Evolutionary conservation across 1,140 invertebrate genomes (phyloP).

Genomic region (Pararge aegeria): DNA sequence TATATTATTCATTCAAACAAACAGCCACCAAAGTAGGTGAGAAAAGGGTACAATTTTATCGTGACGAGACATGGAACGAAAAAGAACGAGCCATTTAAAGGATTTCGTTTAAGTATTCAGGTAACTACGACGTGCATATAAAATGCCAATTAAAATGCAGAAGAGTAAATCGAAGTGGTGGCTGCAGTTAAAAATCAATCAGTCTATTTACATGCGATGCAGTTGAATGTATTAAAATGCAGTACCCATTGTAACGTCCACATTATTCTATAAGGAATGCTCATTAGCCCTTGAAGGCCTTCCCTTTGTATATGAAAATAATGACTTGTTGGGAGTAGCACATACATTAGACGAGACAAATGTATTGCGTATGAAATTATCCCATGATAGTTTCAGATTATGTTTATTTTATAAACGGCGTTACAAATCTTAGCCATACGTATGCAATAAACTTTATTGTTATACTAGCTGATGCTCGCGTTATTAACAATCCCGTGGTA

Average conservation of each 20-base stretch:
- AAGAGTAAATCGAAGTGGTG: conserved; percentile 19
- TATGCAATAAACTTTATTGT: no score
- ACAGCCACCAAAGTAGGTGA: no score
- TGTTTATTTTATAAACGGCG: no score
- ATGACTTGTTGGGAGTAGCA: conserved; percentile 19
- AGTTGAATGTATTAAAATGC: conserved; percentile 22
- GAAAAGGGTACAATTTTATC: no score
- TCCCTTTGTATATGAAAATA: conserved; percentile 29
- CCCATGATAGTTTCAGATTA: no score
- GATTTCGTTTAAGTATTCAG: background rate
- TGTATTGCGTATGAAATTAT: background rate
- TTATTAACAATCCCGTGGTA: no score
- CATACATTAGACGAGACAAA: conserved; percentile 8
- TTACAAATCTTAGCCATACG: no score
- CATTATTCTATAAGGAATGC: conserved; percentile 31
- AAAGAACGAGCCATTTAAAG: no score
- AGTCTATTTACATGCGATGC: conserved; percentile 29
- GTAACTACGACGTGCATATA: conserved; percentile 3
- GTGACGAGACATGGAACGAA: no score
- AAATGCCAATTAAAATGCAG: conserved; percentile 23
- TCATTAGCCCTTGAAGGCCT: conserved; percentile 28
- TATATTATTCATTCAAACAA: no score
- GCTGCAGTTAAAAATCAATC: conserved; percentile 29
- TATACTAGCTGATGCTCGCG: no score
- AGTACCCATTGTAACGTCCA: conserved; percentile 28